A percentile compares a stretch with the other conserved stretches of the same genome.
Evolutionary conservation across 2,888 invertebrate genomes (phyloP).

Genomic region (Meteorus cinctellus): DNA sequence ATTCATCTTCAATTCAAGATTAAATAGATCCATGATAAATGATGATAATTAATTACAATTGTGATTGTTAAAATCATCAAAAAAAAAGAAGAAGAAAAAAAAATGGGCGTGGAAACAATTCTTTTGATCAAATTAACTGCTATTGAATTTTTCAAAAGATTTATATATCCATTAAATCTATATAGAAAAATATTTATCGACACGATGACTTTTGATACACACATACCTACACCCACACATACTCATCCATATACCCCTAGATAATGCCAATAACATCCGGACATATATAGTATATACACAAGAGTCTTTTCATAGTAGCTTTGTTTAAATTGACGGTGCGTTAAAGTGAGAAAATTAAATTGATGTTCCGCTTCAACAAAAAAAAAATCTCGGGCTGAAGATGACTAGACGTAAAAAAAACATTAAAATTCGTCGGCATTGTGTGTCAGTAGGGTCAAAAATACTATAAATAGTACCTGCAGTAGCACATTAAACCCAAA

Average conservation of each 20-base stretch:
- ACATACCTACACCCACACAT: neutral
- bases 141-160: constrained; percentile 4
- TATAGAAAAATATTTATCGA: neutral
- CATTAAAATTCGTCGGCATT: neutral
- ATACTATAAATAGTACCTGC: neutral
- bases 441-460: neutral
- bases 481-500: neutral
- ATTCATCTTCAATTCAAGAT: neutral
- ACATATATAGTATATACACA: neutral
- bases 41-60: neutral
- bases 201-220: neutral
- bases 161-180: neutral
- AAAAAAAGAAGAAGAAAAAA: too few species aligned
- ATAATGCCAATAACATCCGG: neutral
- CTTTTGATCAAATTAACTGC: neutral
- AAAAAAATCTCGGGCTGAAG: neutral
- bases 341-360: constrained; percentile 5
- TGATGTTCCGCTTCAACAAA: neutral
- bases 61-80: neutral
- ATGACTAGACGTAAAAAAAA: neutral
- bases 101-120: constrained; percentile 2
- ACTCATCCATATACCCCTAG: neutral
- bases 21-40: neutral
- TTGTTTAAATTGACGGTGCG: constrained; percentile 1
- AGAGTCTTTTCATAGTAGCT: constrained; percentile 1